These are phyloP conservation scores for Sinella curviseta DNA, from an alignment of 1,140 invertebrate species.

Conservation along the genomic window DNA sequence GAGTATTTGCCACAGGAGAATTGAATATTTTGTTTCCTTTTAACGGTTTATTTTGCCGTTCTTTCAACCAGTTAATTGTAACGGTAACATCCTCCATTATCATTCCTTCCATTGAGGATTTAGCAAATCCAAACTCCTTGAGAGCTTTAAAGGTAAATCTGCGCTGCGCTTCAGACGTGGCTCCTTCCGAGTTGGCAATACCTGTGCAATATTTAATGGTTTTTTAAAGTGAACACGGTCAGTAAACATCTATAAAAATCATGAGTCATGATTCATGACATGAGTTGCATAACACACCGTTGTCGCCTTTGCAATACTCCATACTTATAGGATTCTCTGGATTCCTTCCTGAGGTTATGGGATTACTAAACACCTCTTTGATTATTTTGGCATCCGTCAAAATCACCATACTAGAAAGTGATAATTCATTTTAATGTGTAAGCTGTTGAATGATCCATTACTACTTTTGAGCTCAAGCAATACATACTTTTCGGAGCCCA, in stretches of 20 bases:
- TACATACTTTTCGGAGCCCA: constrained; percentile 28
- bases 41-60: neutral
- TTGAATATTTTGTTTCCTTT: neutral
- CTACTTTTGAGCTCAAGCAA: too few species aligned
- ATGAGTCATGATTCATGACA: neutral
- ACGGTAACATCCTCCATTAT: neutral
- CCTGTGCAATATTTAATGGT: too few species aligned
- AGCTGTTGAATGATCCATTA: neutral
- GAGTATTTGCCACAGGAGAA: neutral
- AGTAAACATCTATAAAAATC: too few species aligned
- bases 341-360: too few species aligned
- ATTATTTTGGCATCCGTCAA: too few species aligned
- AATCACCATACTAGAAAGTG: too few species aligned
- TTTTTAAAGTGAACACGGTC: too few species aligned
- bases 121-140: neutral
- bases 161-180: neutral
- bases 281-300: too few species aligned
- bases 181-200: neutral
- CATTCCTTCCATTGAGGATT: neutral
- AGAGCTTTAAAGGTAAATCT: neutral
- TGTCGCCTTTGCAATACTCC: too few species aligned
- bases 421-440: too few species aligned
- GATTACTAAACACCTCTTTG: too few species aligned
- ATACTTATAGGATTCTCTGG: too few species aligned
- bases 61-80: neutral